These are phyloP conservation scores for Parthenolecanium corni DNA, from an alignment of 2,888 invertebrate genomes.

Conservation along the genomic window DNA sequence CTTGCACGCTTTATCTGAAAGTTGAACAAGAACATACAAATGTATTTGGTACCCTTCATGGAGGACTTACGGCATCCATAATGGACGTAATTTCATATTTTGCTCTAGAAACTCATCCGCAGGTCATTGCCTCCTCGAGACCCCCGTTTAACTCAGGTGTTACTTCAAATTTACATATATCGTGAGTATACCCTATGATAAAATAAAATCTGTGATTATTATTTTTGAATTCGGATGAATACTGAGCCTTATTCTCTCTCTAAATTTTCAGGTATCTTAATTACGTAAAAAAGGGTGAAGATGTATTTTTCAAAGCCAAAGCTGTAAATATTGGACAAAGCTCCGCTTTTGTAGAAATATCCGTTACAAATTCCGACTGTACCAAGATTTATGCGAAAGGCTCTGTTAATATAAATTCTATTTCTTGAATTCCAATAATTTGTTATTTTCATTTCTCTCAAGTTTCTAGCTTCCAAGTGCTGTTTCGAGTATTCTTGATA, in stretches of 20 bases:
- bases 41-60: constrained; percentile 60
- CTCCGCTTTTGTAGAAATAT: constrained; percentile 70
- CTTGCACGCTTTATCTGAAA: constrained; percentile 63
- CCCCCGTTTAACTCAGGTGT: constrained; percentile 30
- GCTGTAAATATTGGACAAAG: constrained; percentile 64
- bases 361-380: constrained; percentile 60
- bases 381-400: too few relatives aligned
- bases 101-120: constrained; percentile 41
- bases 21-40: constrained; percentile 66
- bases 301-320: constrained; percentile 62
- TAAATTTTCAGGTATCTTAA: constrained; percentile 56
- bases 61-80: constrained; percentile 53
- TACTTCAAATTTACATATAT: constrained; percentile 33
- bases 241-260: constrained; percentile 5
- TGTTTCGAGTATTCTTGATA: too few relatives aligned
- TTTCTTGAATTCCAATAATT: too few relatives aligned
- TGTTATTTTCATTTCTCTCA: too few relatives aligned
- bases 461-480: too few relatives aligned
- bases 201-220: constrained; percentile 21
- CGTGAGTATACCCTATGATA: constrained; percentile 30
- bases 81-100: neutral
- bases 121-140: constrained; percentile 31
- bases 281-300: constrained; percentile 64
- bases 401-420: too few relatives aligned
- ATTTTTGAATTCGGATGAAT: constrained; percentile 2